phyloP scores from a whole-genome alignment of 2,113 vertebrate species.

The Silurus meridionalis region DNA sequence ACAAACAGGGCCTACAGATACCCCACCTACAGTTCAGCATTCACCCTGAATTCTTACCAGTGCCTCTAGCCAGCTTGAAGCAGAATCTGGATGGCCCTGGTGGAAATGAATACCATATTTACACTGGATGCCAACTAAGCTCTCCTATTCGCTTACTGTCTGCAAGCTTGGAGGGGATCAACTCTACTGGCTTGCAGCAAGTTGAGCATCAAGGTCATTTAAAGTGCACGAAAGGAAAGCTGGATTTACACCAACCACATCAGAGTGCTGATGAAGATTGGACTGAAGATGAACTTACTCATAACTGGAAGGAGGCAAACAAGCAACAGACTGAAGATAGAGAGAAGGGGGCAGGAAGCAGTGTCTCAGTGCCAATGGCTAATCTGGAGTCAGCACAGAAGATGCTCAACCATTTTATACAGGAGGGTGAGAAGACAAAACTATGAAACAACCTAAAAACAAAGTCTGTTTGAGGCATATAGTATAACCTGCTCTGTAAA shows the following conservation, averaged over 20 bases:
- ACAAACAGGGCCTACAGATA: constrained; percentile 53
- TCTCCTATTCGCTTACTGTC: constrained; percentile 70
- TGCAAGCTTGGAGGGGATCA: constrained; percentile 71
- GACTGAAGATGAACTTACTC: constrained; percentile 65
- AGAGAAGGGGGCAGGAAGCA: background rate
- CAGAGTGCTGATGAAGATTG: constrained; percentile 45
- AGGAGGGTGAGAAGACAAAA: constrained; percentile 60
- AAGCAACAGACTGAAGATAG: constrained; percentile 27
- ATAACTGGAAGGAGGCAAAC: constrained; percentile 61
- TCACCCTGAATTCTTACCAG: constrained; percentile 59
- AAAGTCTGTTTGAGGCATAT: background rate
- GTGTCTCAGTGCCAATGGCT: constrained; percentile 38
- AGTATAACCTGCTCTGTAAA: background rate
- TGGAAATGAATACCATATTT: constrained; percentile 55
- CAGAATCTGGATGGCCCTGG: constrained; percentile 47
- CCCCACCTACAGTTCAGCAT: constrained; percentile 70
- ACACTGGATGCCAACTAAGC: constrained; percentile 49
- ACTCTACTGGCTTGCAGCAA: constrained; percentile 50
- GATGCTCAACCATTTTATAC: constrained; percentile 66
- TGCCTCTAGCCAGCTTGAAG: constrained; percentile 45
- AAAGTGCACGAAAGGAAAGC: constrained; percentile 65
- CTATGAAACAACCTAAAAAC: constrained; percentile 48
- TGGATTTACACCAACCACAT: constrained; percentile 64
- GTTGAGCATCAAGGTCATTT: constrained; percentile 54
- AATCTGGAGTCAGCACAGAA: constrained; percentile 66